Evolutionary conservation across 2,113 vertebrate species (phyloP), one percentile per base, ranked within the genome.

Genomic region (Hassar affinis): DNA sequence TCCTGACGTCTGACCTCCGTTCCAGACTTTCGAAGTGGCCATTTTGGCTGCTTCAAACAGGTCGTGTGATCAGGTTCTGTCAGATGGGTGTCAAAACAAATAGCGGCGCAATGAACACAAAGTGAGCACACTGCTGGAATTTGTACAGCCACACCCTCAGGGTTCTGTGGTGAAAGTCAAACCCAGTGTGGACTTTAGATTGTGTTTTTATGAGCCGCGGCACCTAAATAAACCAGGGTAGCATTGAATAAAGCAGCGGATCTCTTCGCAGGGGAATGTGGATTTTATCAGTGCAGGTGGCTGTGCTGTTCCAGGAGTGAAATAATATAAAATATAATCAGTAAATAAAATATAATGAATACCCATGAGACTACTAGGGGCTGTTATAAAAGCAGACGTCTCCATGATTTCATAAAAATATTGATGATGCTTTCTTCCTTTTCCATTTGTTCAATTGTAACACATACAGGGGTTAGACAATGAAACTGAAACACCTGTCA

Each of bases 221-320:
- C 78, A 86, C 80, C 35, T 49, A 85, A 86, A 87, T 81, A 90
- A 86, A 90, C 78, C 61, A 61, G 56, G 69, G n/a, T 54, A 62
- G 25, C 64, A 35, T 38, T 81, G 25, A 57, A 84, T 72, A 72
- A 83, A 33, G 78, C 64, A 74, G 47, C 35, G 45, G 54, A 30
- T 47, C 59, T 38, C 35, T 38, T 61, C 59, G 30, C 54, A 6
- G 9, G 30, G 20, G 69, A 80, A 81, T 18, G 52, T 78, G 72
- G 22, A 61, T 76, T 12, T 69, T 35, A 80, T 47, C 47, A n/a
- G n/a, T 85, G 84, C 84, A 84, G 75, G 85, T 86, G 78, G 66
- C 79, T 81, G 59, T 84, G 22, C 72, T 77, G 33, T 68, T 84
- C 45, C 38, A 35, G 25, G 22, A 38, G 30, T 74, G 25, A 71